Conservation (phyloP, 2,888 invertebrate genomes). For the Pristionchus maxplancki region DNA sequence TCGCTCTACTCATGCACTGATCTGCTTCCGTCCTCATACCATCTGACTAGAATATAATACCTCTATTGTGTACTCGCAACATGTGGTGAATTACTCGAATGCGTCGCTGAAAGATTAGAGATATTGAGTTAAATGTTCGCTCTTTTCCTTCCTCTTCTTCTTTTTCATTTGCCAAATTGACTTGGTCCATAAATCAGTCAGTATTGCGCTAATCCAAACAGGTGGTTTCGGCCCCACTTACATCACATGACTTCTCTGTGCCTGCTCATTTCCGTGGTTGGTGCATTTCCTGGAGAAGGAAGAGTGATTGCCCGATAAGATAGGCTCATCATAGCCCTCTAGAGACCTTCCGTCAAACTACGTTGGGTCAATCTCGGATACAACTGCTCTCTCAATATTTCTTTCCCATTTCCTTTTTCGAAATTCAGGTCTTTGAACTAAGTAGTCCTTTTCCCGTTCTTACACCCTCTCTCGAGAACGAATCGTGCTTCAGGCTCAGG, state of each 20-base stretch:
- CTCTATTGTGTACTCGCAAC: background rate
- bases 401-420: background rate
- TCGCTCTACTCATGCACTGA: background rate
- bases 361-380: background rate
- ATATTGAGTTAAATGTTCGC: background rate
- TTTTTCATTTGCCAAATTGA: background rate
- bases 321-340: constrained; percentile 25
- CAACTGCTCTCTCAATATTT: background rate
- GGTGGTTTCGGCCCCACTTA: background rate
- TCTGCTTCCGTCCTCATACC: background rate
- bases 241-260: background rate
- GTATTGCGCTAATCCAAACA: background rate
- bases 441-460: background rate
- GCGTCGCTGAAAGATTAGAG: background rate
- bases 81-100: background rate
- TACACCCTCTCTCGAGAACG: background rate
- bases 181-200: background rate
- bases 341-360: background rate
- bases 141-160: background rate
- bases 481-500: constrained; percentile 6
- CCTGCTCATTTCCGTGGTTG: background rate
- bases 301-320: constrained; percentile 21
- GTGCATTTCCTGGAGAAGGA: background rate
- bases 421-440: background rate
- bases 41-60: background rate